These are phyloP conservation scores for Eurypyga helias DNA, from an alignment of 2,113 vertebrate species.

Conservation along the genomic window DNA sequence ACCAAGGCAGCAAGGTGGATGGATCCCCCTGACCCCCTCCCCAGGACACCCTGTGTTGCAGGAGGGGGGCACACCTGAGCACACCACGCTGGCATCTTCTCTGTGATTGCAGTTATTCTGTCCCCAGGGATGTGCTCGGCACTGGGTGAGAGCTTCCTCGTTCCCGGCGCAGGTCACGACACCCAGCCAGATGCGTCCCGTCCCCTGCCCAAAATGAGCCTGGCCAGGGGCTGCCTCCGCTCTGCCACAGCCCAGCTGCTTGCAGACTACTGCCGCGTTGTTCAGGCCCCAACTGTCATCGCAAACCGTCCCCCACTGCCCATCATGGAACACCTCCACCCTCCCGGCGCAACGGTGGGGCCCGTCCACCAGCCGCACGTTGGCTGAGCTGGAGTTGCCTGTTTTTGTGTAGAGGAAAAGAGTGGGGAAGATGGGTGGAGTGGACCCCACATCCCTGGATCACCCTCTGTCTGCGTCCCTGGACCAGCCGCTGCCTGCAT, in stretches of 20 bases:
- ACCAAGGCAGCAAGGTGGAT: not conserved
- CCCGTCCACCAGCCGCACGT: not conserved
- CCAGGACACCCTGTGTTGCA: not conserved
- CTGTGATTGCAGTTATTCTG: not conserved
- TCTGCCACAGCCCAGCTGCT: not conserved
- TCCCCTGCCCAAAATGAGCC: not conserved
- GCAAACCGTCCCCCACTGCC: slow-evolving; percentile 67
- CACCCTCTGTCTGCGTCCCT: not conserved
- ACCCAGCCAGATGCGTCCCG: not conserved
- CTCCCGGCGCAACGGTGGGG: not conserved
- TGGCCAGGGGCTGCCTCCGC: not conserved
- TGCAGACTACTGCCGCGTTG: not conserved
- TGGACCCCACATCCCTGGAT: not conserved
- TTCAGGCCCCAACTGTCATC: not conserved
- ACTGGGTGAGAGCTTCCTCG: fast-evolving
- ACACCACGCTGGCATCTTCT: not conserved
- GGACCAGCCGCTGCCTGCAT: not conserved
- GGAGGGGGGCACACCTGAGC: not conserved
- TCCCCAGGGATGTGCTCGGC: not conserved
- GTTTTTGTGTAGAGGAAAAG: not conserved
- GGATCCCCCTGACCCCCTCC: too few relatives aligned
- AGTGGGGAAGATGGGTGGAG: fast-evolving
- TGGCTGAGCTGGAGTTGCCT: not conserved
- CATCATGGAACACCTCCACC: not conserved
- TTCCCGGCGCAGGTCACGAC: not conserved